phyloP scores from a whole-genome alignment of 2,113 vertebrate genomes.

The Ivindomyrus marchei region DNA sequence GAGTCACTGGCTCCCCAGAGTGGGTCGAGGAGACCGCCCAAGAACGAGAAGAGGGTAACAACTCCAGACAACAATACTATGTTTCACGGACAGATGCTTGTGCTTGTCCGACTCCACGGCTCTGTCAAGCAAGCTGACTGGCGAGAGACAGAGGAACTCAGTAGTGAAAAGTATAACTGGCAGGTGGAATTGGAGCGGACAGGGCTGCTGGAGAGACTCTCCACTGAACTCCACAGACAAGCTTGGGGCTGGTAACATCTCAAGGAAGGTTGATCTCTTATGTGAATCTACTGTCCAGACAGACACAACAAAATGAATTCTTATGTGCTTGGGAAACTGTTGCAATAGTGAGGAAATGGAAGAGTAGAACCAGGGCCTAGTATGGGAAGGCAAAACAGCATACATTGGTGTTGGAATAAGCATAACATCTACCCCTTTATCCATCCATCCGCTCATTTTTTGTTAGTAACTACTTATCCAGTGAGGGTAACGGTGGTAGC shows the following conservation, averaged over 20 bases:
- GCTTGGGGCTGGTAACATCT: not conserved
- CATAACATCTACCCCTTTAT: not conserved
- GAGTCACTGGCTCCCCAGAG: not conserved
- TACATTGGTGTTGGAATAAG: not conserved
- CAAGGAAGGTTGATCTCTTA: not conserved
- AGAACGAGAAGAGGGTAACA: not conserved
- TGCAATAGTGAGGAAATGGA: not conserved
- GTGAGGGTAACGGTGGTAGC: not conserved
- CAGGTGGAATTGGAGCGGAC: not conserved
- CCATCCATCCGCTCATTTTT: not conserved
- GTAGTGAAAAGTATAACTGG: not conserved
- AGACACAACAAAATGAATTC: not conserved
- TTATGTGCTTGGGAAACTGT: not conserved
- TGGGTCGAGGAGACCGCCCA: not conserved
- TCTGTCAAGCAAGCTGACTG: not conserved
- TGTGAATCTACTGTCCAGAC: not conserved
- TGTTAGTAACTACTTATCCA: not conserved
- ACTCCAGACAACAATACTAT: not conserved
- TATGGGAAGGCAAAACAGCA: not conserved
- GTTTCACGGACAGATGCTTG: not conserved
- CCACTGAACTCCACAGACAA: not conserved
- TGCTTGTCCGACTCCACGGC: not conserved
- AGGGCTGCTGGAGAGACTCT: not conserved
- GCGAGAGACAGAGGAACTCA: not conserved
- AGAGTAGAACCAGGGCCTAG: not conserved